Conservation (phyloP, 2,888 invertebrate species). For the Monoplex corrugatus region DNA sequence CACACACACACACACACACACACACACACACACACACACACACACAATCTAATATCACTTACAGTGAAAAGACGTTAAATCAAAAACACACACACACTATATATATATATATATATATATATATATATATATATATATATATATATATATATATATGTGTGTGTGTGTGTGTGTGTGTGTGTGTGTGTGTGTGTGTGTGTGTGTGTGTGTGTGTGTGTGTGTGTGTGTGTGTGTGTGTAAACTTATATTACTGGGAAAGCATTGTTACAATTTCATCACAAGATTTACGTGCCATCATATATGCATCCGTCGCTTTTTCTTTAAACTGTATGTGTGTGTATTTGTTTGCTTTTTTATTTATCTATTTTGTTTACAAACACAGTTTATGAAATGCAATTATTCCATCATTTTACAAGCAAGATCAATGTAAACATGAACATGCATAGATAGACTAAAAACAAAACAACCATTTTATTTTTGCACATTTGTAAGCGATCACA, state of each 20-base stretch:
- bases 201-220: slow-evolving; percentile 22
- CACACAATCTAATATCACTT: neutral
- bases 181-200: slow-evolving; percentile 15
- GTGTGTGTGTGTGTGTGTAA: neutral
- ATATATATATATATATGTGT: neutral
- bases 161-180: slow-evolving; percentile 6
- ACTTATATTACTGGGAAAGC: too few species aligned
- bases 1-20: neutral
- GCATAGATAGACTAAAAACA: too few species aligned
- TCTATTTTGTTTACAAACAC: too few species aligned
- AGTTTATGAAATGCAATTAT: too few species aligned
- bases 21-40: neutral
- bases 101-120: neutral
- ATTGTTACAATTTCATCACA: too few species aligned
- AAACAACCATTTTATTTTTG: too few species aligned
- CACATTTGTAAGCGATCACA: too few species aligned
- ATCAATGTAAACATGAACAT: too few species aligned
- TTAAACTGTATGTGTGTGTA: neutral
- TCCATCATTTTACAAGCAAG: too few species aligned
- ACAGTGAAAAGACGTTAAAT: neutral
- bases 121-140: neutral
- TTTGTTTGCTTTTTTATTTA: too few species aligned
- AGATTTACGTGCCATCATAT: too few species aligned
- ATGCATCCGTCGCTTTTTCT: too few species aligned
- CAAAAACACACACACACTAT: neutral